Evolutionary conservation across 2,113 vertebrate genomes (phyloP).

Genomic region (Phocoena sinus): DNA sequence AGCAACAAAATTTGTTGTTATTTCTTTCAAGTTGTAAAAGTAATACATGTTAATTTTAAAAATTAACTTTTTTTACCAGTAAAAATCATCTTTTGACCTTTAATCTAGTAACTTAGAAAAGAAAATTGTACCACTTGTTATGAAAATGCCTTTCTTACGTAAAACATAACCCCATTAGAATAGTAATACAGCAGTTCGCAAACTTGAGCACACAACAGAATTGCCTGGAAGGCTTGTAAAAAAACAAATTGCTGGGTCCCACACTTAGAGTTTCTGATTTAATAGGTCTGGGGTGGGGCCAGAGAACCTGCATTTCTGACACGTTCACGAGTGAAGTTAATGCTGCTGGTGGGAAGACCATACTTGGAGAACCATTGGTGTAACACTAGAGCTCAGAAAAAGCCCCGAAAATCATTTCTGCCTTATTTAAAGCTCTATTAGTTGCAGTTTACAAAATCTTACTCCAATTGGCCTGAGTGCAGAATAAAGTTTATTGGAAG

Average conservation of each 20-base stretch:
- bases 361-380: background rate
- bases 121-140: background rate
- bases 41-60: background rate
- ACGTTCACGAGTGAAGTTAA: background rate
- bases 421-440: background rate
- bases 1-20: background rate
- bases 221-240: background rate
- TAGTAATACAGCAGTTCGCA: background rate
- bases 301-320: background rate
- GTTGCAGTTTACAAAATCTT: background rate
- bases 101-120: background rate
- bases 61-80: background rate
- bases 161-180: background rate
- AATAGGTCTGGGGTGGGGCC: background rate
- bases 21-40: background rate
- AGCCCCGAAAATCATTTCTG: background rate
- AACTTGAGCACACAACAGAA: background rate
- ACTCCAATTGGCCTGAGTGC: background rate
- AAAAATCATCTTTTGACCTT: background rate
- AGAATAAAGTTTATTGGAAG: background rate
- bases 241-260: background rate
- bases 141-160: background rate
- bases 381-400: background rate
- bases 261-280: background rate
- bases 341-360: background rate